Evolutionary conservation across 2,888 invertebrate species (phyloP), one percentile per base, ranked within the genome.

Genomic region (Melinaea marsaeus): DNA sequence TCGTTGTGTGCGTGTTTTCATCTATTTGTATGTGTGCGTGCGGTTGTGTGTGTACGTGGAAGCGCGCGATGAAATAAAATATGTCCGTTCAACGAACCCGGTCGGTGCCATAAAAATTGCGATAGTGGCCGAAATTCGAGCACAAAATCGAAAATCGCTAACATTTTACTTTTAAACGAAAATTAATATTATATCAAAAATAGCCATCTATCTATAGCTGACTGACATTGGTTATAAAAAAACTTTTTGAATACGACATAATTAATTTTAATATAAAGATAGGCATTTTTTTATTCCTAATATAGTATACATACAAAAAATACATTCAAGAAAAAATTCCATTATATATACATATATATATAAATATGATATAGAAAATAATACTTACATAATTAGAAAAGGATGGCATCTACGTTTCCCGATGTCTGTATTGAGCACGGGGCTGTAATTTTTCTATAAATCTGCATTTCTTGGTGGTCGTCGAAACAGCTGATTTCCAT

Each of bases 51-150:
- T 85, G 88, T 84, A 86, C 87, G 85, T 89, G 88, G 88, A 90
- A 88, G 88, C 85, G 89, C 88, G 89, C 90, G 90, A 89, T 90
- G 88, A 90, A 90, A 90, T 90, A 90, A 90, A 90, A 90, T 90
- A 90, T 90, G 90, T 89, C 87, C 90, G 90, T 90, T 88, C 90
- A 88, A 85, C 80, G 90, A 90, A 81, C 90, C 77, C 84, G 87
- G 85, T 84, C 86, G 86, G 88, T 87, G 87, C 88, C 85, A 88
- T 90, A 90, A 90, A 90, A 90, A 90, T 90, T 79, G 90, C 90
- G 85, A 90, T 88, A 88, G 84, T 84, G 81, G 79, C 88, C 90
- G 84, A 90, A 90, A 87, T 87, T 88, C 79, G 83, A 83, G 76
- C 81, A 80, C 79, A 82, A 80, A 85, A 80, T 78, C 73, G 74